These are phyloP conservation scores for Pseudoips prasinana DNA, from an alignment of 2,888 invertebrate species.

Conservation along the genomic window DNA sequence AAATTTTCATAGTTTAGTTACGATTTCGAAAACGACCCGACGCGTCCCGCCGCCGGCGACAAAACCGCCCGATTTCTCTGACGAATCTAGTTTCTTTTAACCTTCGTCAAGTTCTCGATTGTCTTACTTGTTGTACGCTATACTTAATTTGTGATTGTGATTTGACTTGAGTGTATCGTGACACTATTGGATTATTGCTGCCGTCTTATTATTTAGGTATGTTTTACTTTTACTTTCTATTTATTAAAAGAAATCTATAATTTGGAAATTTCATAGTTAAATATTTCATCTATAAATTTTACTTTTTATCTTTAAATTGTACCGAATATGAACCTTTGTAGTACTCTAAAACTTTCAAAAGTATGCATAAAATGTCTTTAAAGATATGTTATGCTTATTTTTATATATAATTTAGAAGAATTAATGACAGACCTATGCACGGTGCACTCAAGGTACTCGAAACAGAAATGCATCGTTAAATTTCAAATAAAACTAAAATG, in stretches of 20 bases:
- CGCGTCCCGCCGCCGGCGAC: conserved; percentile 81
- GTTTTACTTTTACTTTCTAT: conserved; percentile 27
- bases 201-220: conserved; percentile 41
- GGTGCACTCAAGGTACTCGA: too few species aligned
- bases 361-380: too few species aligned
- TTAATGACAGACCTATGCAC: too few species aligned
- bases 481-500: conserved; percentile 24
- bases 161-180: conserved; percentile 53
- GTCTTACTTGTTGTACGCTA: conserved; percentile 38
- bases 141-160: conserved; percentile 56
- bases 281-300: too few species aligned
- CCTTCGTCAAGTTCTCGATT: conserved; percentile 68
- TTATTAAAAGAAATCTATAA: too few species aligned
- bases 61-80: conserved; percentile 63
- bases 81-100: conserved; percentile 64
- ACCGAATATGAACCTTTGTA: too few species aligned
- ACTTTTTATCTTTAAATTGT: too few species aligned
- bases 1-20: conserved; percentile 80
- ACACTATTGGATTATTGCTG: conserved; percentile 59
- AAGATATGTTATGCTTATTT: too few species aligned
- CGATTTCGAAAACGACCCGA: conserved; percentile 83
- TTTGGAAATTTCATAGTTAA: too few species aligned
- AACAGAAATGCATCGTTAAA: conserved; percentile 27
- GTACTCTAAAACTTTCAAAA: too few species aligned
- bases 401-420: too few species aligned